Conservation (phyloP, 2,797 vertebrate genomes). For the Vipera ursinii region DNA sequence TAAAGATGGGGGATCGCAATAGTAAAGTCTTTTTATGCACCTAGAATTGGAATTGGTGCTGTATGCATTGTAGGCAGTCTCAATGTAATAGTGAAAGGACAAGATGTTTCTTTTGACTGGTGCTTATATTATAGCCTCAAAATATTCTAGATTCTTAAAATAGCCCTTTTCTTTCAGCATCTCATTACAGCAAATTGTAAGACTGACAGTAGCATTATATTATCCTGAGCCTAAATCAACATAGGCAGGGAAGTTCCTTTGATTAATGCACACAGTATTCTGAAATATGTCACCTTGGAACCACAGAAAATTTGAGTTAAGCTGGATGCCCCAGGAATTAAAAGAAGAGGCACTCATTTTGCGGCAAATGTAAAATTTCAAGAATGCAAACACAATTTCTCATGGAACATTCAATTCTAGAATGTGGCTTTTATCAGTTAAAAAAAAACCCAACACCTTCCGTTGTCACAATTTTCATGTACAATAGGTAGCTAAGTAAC, state of each 20-base stretch:
- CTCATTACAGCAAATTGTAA: neutral
- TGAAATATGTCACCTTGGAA: neutral
- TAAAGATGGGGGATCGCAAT: neutral
- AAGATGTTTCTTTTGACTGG: neutral
- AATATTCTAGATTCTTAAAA: neutral
- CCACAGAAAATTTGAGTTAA: neutral
- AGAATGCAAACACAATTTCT: neutral
- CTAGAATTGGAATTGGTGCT: neutral
- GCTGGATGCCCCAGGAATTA: slow-evolving; percentile 8
- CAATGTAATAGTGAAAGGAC: neutral
- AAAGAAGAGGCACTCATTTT: neutral
- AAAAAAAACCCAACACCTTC: neutral
- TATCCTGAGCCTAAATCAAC: neutral
- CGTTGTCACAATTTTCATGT: neutral
- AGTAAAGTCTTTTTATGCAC: neutral
- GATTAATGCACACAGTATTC: neutral
- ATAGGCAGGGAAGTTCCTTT: neutral
- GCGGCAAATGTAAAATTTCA: neutral
- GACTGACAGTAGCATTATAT: neutral
- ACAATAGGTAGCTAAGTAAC: neutral
- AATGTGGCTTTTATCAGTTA: neutral
- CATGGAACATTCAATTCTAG: neutral
- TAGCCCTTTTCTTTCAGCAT: neutral
- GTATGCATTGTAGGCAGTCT: neutral
- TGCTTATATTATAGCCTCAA: neutral